These are phyloP conservation scores for Paracentrotus lividus DNA, from an alignment of 53 echinoderm and acorn worm species.

Conservation along the genomic window DNA sequence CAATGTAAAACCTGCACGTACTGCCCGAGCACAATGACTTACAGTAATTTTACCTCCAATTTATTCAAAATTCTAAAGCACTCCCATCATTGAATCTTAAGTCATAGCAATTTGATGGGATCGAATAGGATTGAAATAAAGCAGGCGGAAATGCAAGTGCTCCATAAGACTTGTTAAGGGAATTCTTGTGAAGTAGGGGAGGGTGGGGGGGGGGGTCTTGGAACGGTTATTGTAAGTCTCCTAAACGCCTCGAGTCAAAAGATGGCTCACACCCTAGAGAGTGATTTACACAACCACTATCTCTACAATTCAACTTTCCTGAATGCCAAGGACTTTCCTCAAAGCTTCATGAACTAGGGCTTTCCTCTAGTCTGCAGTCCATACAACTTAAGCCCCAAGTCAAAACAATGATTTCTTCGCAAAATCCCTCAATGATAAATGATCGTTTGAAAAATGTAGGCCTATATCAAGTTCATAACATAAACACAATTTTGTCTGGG, in stretches of 20 bases:
- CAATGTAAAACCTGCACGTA: slow-evolving; percentile 22
- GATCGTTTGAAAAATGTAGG: background rate
- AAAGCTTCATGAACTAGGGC: background rate
- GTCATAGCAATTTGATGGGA: background rate
- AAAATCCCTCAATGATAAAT: background rate
- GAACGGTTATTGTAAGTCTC: slow-evolving; percentile 24
- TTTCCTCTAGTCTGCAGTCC: background rate
- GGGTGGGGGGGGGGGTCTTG: background rate
- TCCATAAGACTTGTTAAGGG: background rate
- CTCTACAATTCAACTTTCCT: slow-evolving; percentile 55
- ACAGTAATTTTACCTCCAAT: background rate
- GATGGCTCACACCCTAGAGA: slow-evolving; percentile 47
- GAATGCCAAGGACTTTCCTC: slow-evolving; percentile 66
- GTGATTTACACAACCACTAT: slow-evolving; percentile 63
- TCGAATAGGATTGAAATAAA: background rate
- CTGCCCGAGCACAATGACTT: background rate
- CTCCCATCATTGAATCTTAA: background rate
- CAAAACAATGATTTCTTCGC: background rate
- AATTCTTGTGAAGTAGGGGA: background rate
- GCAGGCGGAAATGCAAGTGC: background rate
- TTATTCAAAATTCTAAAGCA: background rate
- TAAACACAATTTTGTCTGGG: too few relatives aligned
- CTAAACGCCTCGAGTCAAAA: slow-evolving; percentile 18
- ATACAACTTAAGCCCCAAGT: background rate
- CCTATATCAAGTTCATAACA: too few relatives aligned